Evolutionary conservation across 1,140 invertebrate species (phyloP), one percentile per base, ranked within the genome.

Genomic region (Diabrotica undecimpunctata): DNA sequence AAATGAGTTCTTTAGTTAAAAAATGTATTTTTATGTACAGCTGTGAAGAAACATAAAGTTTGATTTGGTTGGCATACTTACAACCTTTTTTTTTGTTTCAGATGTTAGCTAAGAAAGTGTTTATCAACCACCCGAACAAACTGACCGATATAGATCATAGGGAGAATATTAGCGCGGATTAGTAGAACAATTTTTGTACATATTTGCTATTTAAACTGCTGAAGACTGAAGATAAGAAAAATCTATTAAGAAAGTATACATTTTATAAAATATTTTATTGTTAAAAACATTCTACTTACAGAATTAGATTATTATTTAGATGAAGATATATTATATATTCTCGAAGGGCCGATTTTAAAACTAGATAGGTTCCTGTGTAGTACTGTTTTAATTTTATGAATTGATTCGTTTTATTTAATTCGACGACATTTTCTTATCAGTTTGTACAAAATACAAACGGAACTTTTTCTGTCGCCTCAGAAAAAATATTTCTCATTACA

Each of bases 41-140:
- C n/a, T n/a, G n/a, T n/a, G 25, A 25, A 25, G 1, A 25, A 4
- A 25, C 25, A 4, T 25, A 25, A 25, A 25, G 25, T 25, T 25
- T 25, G 25, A 25, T 25, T 25, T 25, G 1, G 25, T 25, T 25
- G 25, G 25, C 25, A 25, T 25, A 25, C 25, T 25, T 25, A 25
- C 25, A 4, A 55, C 39, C 36, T 36, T 72, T 73, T 54, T 54
- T 70, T 72, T 65, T 68, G 70, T 78, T 86, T 11, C 81, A 93
- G 85, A 79, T 86, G 67, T 80, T 95, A 71, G 93, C 93, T 54
- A 87, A 91, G 71, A 91, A 90, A 72, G 81, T 95, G 54, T 91
- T 91, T 75, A 89, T 91, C 61, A 92, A 93, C 73, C 90, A 93
- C 80, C 90, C 91, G 0, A 83, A 81, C 14, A 91, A 90, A 79